Conservation (phyloP, 35 echinoderm and acorn worm genomes). For the Apostichopus parvimensis region DNA sequence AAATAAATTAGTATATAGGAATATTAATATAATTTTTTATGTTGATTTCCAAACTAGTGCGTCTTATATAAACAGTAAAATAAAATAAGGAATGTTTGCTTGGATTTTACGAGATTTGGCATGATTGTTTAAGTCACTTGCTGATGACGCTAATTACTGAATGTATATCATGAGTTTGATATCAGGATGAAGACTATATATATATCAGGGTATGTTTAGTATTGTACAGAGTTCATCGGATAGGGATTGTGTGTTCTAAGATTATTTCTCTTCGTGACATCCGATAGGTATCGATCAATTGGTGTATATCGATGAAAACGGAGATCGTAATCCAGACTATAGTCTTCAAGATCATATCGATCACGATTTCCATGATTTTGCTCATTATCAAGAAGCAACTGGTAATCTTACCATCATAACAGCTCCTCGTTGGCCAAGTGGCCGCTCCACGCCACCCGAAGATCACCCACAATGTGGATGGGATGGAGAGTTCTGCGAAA, state of each 20-base stretch:
- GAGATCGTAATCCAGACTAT: slow-evolving; percentile 72
- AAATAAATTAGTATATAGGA: no score
- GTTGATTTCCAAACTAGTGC: no score
- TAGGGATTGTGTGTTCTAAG: no score
- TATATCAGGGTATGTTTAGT: background rate
- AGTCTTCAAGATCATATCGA: slow-evolving; percentile 62
- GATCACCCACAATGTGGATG: slow-evolving; percentile 73
- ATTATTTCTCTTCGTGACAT: background rate
- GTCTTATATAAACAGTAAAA: no score
- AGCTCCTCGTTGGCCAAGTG: slow-evolving; percentile 50
- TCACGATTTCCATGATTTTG: slow-evolving; percentile 42
- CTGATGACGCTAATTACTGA: background rate
- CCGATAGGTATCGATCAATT: slow-evolving; percentile 49
- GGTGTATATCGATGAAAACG: slow-evolving; percentile 62
- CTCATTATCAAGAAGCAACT: slow-evolving; percentile 58
- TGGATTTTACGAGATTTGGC: no score
- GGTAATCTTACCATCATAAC: slow-evolving; percentile 8
- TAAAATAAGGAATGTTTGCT: no score
- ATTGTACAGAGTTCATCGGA: background rate
- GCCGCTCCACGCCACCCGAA: background rate
- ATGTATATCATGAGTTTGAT: background rate
- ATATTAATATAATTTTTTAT: no score
- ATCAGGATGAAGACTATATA: no score
- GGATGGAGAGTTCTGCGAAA: slow-evolving; percentile 62
- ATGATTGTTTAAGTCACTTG: background rate